phyloP scores from a whole-genome alignment of 1,140 invertebrate genomes.

The Colletes latitarsis region DNA sequence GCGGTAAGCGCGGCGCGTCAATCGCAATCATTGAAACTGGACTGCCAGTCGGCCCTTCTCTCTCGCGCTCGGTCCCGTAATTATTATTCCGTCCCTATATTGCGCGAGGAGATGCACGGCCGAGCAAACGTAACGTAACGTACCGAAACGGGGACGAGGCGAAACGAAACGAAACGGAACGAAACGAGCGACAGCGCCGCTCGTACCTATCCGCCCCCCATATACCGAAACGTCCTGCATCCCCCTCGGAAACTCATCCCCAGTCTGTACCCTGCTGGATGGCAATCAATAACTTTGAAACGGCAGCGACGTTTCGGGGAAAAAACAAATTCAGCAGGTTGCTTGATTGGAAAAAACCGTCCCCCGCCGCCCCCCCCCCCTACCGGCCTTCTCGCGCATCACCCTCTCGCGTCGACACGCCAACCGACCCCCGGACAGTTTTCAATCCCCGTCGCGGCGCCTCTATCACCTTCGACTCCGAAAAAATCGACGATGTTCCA shows the following conservation, averaged over 20 bases:
- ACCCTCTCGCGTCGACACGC: constrained; percentile 36
- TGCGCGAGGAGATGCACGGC: constrained; percentile 76
- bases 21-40: constrained; percentile 39
- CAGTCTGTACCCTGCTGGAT: constrained; percentile 57
- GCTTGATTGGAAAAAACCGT: constrained; percentile 80
- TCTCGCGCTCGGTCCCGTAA: constrained; percentile 63
- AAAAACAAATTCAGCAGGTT: constrained; percentile 81
- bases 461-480: constrained; percentile 41
- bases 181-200: constrained; percentile 71
- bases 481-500: constrained; percentile 13
- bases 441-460: constrained; percentile 25
- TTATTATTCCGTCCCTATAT: constrained; percentile 79
- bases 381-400: constrained; percentile 4
- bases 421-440: constrained; percentile 20
- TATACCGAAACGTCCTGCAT: constrained; percentile 60
- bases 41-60: neutral
- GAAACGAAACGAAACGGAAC: constrained; percentile 76
- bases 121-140: constrained; percentile 79
- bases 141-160: constrained; percentile 77
- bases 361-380: constrained; percentile 4
- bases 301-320: constrained; percentile 77
- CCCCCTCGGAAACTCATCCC: constrained; percentile 36
- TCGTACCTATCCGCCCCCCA: constrained; percentile 57
- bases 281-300: constrained; percentile 80
- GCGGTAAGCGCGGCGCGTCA: neutral